Base-by-base conservation (phyloP, 2,888 invertebrate genomes). In the Tachystola acroxantha region DNA sequence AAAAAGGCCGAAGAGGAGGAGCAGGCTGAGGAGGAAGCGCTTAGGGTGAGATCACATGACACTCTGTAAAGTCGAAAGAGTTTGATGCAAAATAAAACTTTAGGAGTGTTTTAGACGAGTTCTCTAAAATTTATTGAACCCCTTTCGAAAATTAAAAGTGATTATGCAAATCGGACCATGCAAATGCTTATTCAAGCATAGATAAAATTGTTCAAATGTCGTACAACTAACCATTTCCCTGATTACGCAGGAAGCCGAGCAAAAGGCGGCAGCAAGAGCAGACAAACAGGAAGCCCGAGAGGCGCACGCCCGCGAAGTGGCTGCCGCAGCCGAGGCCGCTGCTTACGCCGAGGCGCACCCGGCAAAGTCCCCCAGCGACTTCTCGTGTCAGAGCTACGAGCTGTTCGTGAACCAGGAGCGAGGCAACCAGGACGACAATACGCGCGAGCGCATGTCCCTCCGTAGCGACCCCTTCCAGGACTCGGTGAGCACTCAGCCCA, bases 1-100 rank as follows among this genome's bases (percentile, higher is more conserved):
- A 97, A 97, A 91, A 97, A 97, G 88, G 98, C 97, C 37, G 96
- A 96, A 82, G 96, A 97, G 80, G 97, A 97, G 73, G 97, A 96
- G 79, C 95, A 95, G 46, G 97, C 96, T 29, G 97, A 98, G 81
- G 97, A 97, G 75, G 96, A 96, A 86, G 96, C 96, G 40, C 92
- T 96, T 63, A 91, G 94, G 89, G 95, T 95, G 87, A 86, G 82
- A 20, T 6, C 19, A 3, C n/a, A n/a, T n/a, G n/a, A n/a, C n/a
- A n/a, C n/a, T n/a, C n/a, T n/a, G n/a, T n/a, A n/a, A 13, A 25
- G 19, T 12, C 7, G 11, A n/a, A n/a, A n/a, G n/a, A n/a, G n/a
- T n/a, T n/a, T n/a, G n/a, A 16, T 16, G 16, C 16, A 16, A 16
- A 16, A 16, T n/a, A n/a, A n/a, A n/a, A n/a, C n/a, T n/a, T n/a